Base-by-base conservation (phyloP, 1,140 invertebrate genomes). In the Hydropsyche tenuis region DNA sequence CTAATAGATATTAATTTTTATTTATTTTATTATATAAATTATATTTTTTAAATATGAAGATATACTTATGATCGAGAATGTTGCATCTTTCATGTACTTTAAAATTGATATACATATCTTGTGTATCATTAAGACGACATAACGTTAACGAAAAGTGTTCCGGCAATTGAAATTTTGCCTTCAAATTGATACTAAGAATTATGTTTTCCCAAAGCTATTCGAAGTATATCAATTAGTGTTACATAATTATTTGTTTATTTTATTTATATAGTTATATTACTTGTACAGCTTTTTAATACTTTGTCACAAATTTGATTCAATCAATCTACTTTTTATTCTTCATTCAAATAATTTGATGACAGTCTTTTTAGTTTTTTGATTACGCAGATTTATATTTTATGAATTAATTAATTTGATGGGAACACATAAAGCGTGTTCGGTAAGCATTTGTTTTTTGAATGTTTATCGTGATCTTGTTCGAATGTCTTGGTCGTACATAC, bases 21-120 rank as follows among this genome's bases (percentile, higher is more conserved):
- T 75, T 77, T 77, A 77, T 77, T 77, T 77, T 77, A 77, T 68
- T 73, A 75, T 77, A 77, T 77, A 73, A 75, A 77, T 75, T 65
- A 65, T 73, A 73, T 65, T 65, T 70, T 70, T 70, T 70, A 70
- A 70, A 70, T 70, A 56, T 56, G 46, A 70, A 68, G 22, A 68
- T 48, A 56, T 30, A 75, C 71, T 69, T 62, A 60, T 60, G 56
- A 60, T 60, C 22, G 56, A 73, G 72, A 27, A 56, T 72, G 72
- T 73, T 45, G 48, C 43, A 68, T 68, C 42, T 68, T 68, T 68
- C 45, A 68, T 25, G n/a, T 68, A 68, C 18, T 73, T 72, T 70
- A 56, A n/a, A 68, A 62, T 66, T 63, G 18, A 46, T 23, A 60
- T 69, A 64, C 64, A 53, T 56, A 66, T 72, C 62, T 75, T 65